These are phyloP conservation scores for Heteromurus nitidus DNA, from an alignment of 2,888 invertebrate genomes.

Conservation along the genomic window DNA sequence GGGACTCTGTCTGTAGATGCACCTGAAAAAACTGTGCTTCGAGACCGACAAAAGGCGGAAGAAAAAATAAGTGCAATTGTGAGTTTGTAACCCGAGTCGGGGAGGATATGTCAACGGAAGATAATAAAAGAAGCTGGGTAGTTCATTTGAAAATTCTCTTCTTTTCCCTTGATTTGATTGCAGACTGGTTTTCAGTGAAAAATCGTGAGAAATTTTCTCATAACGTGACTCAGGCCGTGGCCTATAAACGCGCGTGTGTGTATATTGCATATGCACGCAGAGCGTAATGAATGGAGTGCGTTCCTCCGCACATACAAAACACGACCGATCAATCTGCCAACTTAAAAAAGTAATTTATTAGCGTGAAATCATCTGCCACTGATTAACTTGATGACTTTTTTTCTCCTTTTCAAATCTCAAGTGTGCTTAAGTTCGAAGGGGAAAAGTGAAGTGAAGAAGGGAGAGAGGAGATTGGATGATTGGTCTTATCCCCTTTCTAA, in stretches of 20 bases:
- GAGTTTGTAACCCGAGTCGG: not conserved
- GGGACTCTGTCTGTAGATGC: no score
- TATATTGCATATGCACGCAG: conserved; percentile 17
- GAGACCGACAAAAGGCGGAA: conserved; percentile 1
- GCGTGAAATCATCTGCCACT: not conserved
- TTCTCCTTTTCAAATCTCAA: no score
- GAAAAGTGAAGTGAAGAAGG: not conserved
- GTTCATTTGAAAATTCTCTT: conserved; percentile 30
- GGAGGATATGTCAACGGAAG: conserved; percentile 30
- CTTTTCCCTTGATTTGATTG: conserved; percentile 44
- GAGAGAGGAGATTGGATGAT: no score
- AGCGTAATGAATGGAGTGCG: conserved; percentile 15
- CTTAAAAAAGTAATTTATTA: conserved; percentile 6
- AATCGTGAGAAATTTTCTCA: conserved; percentile 63
- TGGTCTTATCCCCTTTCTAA: no score
- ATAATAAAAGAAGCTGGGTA: no score
- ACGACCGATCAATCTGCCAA: not conserved
- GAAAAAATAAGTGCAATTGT: conserved; percentile 1
- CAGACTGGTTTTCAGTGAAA: conserved; percentile 11
- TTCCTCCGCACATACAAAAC: no score
- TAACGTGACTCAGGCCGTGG: conserved; percentile 34
- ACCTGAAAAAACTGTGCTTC: conserved; percentile 12
- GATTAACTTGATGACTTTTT: not conserved
- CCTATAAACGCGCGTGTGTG: conserved; percentile 6
- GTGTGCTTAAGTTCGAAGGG: no score